A percentile compares a stretch with the other conserved stretches of the same genome.
These are phyloP conservation scores for Drosophila flavopinicola DNA, from an alignment of 2,888 invertebrate genomes.

Conservation along the genomic window DNA sequence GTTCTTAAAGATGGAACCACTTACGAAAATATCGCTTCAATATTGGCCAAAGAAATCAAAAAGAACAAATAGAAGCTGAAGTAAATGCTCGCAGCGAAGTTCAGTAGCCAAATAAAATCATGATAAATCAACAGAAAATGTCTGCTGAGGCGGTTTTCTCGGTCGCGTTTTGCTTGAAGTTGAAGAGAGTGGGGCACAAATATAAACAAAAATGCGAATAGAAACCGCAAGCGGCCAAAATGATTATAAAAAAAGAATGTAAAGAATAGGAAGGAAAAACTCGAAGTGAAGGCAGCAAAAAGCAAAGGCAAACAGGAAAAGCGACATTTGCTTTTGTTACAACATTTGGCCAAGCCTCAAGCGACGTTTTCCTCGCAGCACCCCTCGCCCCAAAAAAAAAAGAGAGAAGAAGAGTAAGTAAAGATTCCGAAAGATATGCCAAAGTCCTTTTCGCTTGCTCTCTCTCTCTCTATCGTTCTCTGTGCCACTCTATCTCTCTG, in stretches of 20 bases:
- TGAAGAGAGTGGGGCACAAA: conserved; percentile 46
- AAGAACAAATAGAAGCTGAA: conserved; percentile 50
- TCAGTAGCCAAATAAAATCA: conserved; percentile 78
- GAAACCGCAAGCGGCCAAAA: conserved; percentile 69
- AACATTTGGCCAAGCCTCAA: conserved; percentile 64
- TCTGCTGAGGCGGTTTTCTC: conserved; percentile 3
- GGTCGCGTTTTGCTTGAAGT: background rate
- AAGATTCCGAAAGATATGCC: conserved; percentile 56
- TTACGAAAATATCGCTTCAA: conserved; percentile 33
- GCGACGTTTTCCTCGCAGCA: conserved; percentile 41
- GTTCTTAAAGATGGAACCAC: conserved; percentile 13
- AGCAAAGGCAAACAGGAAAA: conserved; percentile 71
- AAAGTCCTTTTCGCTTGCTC: background rate
- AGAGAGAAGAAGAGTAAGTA: conserved; percentile 26
- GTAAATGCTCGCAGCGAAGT: conserved; percentile 23
- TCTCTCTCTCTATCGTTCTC: background rate
- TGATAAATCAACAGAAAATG: conserved; percentile 72
- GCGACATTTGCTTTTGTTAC: conserved; percentile 77
- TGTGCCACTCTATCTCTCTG: background rate
- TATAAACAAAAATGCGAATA: conserved; percentile 63
- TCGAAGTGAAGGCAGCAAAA: conserved; percentile 29
- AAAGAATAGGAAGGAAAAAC: conserved; percentile 9
- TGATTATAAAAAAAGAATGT: conserved; percentile 58
- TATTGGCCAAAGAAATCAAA: conserved; percentile 62
- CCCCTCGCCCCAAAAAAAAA: background rate